phyloP scores from a whole-genome alignment of 2,888 invertebrate species.

The Tinea trinotella region DNA sequence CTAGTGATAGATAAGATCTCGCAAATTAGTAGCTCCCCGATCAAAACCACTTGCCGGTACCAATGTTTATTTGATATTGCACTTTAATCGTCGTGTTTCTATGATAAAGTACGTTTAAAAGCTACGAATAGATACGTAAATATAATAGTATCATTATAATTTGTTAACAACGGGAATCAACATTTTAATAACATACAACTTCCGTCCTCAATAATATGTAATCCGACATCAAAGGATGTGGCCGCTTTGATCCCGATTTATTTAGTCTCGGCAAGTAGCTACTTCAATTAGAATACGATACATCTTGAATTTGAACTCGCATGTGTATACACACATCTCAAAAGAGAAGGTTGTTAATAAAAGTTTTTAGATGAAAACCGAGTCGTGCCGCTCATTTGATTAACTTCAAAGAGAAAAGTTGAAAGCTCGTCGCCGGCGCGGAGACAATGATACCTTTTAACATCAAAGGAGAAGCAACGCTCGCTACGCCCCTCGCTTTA shows the following conservation, averaged over 20 bases:
- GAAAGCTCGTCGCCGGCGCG: conserved; percentile 50
- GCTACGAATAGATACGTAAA: too few species aligned
- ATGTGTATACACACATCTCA: not conserved
- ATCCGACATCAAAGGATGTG: conserved; percentile 50
- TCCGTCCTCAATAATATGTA: conserved; percentile 31
- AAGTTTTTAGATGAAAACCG: conserved; percentile 40
- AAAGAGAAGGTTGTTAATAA: conserved; percentile 35
- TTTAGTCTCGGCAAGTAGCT: conserved; percentile 46
- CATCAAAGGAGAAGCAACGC: conserved; percentile 48
- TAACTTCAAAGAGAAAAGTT: conserved; percentile 56
- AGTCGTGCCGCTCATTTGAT: conserved; percentile 51
- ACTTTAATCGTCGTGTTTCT: too few species aligned
- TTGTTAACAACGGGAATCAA: too few species aligned
- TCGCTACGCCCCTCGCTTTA: conserved; percentile 35
- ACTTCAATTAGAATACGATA: conserved; percentile 47
- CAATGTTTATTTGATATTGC: too few species aligned
- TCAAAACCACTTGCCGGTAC: too few species aligned
- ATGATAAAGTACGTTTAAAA: too few species aligned
- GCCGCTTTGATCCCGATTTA: conserved; percentile 50
- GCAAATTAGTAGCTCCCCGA: too few species aligned
- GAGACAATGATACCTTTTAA: conserved; percentile 58
- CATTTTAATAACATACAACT: conserved; percentile 23
- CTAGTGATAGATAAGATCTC: too few species aligned
- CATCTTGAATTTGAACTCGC: conserved; percentile 18
- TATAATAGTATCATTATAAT: too few species aligned